Evolutionary conservation across 2,888 invertebrate species (phyloP), one percentile per base, ranked within the genome.

Genomic region (Conus canariensis): DNA sequence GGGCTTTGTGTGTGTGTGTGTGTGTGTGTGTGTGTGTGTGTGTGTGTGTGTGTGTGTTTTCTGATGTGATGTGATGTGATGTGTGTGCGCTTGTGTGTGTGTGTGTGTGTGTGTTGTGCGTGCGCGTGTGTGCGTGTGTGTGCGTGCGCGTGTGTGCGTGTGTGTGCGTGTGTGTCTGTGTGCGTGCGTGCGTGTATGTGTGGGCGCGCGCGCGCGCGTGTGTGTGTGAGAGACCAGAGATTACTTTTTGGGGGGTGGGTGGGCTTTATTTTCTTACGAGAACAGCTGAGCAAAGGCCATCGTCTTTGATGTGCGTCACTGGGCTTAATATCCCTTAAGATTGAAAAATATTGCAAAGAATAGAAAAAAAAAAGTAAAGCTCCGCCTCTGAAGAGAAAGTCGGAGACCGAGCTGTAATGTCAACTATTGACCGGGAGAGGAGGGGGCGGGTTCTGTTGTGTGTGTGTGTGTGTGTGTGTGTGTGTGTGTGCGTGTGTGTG

Each of bases 51-150:
- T 82, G 22, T 82, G 16, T 58, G 56, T 82, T 56, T 82, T 10
- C 16, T 64, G 1, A 14, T 10, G n/a, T 16, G 12, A 16, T 10
- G 16, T 16, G 10, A 64, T 64, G 16, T 56, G 58, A 5, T 12
- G 56, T 82, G 56, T 82, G 82, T 82, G 82, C 58, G 82, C 12
- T 58, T 82, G 56, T 10, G 58, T 82, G 82, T 56, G 56, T 56
- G 82, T 56, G 82, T 56, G 82, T 56, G 82, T 82, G 82, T 56
- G 82, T 82, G 58, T 56, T n/a, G n/a, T n/a, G n/a, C n/a, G 56
- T 58, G 82, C 4, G 56, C 19, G 30, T 30, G 30, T 30, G 30
- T 30, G 56, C 4, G 82, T 19, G 56, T 56, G 22, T 82, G 58
- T 56, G 19, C 58, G 58, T 56, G 58, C 58, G 58, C 16, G 58